Percentiles rank a stretch among this genome's conserved stretches.
These are phyloP conservation scores for Amyelois transitella DNA, from an alignment of 1,140 invertebrate species.

Conservation along the genomic window DNA sequence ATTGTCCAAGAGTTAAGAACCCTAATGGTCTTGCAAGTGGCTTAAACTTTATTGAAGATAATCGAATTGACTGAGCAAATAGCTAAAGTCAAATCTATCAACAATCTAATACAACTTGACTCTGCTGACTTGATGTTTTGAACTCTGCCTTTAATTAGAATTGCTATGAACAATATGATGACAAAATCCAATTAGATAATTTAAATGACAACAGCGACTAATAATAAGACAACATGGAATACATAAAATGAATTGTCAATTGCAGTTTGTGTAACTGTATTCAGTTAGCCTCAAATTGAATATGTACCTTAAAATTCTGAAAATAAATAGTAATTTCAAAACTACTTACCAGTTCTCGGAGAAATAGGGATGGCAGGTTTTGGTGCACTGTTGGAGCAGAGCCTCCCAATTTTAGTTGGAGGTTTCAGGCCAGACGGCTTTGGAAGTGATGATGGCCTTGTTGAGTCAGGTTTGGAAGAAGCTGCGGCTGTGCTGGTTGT, in stretches of 20 bases:
- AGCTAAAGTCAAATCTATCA: conserved; percentile 12
- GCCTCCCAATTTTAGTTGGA: conserved; percentile 77
- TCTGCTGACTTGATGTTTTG: background rate
- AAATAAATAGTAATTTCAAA: background rate
- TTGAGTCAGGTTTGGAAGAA: conserved; percentile 33
- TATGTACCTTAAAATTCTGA: background rate
- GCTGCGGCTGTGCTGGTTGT: conserved; percentile 41
- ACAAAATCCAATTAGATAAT: background rate
- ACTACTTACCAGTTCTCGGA: conserved; percentile 74
- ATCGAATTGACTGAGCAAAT: conserved; percentile 4
- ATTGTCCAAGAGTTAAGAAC: background rate
- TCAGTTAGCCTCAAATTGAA: background rate
- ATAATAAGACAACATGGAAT: background rate
- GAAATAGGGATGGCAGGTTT: conserved; percentile 77
- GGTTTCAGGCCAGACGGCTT: conserved; percentile 76
- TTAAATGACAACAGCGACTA: background rate
- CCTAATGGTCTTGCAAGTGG: conserved; percentile 1
- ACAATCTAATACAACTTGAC: background rate
- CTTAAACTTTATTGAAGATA: conserved; percentile 15
- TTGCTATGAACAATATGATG: background rate
- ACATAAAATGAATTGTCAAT: conserved; percentile 33
- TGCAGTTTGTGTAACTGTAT: conserved; percentile 53
- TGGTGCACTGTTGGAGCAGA: conserved; percentile 74
- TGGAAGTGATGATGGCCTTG: conserved; percentile 48
- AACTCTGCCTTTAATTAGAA: conserved; percentile 1